Base-by-base conservation (phyloP, 2,888 invertebrate genomes). In the Eupsilia transversa region DNA sequence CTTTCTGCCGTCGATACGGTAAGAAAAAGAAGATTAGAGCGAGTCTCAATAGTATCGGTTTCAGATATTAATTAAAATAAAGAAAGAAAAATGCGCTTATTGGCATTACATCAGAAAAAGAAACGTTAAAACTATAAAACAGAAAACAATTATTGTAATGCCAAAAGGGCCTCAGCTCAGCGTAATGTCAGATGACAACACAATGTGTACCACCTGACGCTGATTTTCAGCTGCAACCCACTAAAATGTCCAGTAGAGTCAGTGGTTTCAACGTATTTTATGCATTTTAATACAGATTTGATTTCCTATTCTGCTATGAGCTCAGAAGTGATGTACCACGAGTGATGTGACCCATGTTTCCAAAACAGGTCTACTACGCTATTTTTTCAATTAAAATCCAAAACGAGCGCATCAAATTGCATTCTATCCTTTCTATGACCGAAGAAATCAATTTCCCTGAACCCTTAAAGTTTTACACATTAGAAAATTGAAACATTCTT, bases 401-500 rank as follows among this genome's bases (percentile, higher is more conserved):
- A 70, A 83, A 79, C 67, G 66, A 74, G 74, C 81, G 56, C 17
- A 54, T 6, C 75, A 14, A 84, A 82, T 81, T 46, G 33, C 63
- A 30, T 80, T 67, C 72, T 70, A 72, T 77, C 54, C 54, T 52
- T 52, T 30, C 57, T 66, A 71, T 57, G 65, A 35, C 63, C 77
- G 73, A 63, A 75, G 14, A 82, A 85, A 86, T 83, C 77, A 78
- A 85, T 80, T 77, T 74, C n/a, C 23, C 27, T 27, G 17, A 67
- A 74, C 59, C 52, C n/a, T 49, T 49, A 75, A 60, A 76, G 60
- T 70, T 64, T 74, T 69, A 72, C 63, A 72, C 59, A 41, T 73
- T 33, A 59, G 49, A 70, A 84, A 80, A 85, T 85, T 86, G 65
- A 87, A 71, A 79, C 79, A 83, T 87, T 80, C 74, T 79, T 76